A percentile compares a stretch with the other conserved stretches of the same genome.
Conservation (phyloP, 1,140 invertebrate genomes). For the Zelostemma sp. region DNA sequence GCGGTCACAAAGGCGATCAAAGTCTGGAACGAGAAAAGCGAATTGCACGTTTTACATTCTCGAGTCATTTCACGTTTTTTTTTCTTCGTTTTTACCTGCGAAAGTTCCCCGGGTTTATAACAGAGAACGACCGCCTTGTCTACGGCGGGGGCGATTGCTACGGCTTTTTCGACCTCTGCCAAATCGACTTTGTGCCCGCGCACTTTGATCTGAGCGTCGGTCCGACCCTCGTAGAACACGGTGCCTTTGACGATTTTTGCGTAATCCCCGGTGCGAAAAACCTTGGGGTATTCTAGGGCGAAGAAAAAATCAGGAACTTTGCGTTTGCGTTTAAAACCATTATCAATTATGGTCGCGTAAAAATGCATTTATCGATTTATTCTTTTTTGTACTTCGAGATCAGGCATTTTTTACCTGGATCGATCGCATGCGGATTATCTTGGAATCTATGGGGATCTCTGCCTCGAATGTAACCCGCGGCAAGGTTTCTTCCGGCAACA, state of each 20-base stretch:
- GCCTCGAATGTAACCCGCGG: constrained; percentile 82
- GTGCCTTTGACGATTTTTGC: constrained; percentile 79
- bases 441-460: constrained; percentile 80
- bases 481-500: constrained; percentile 82
- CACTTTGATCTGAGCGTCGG: constrained; percentile 89
- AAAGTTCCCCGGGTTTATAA: constrained; percentile 80
- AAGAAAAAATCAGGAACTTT: constrained; percentile 5
- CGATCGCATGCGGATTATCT: constrained; percentile 73
- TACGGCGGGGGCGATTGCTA: constrained; percentile 71
- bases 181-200: constrained; percentile 87
- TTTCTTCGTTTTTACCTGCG: constrained; percentile 66
- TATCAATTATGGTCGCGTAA: too few relatives aligned
- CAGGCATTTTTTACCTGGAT: constrained; percentile 29
- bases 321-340: too few relatives aligned
- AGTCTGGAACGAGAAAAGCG: constrained; percentile 65
- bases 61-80: too few relatives aligned
- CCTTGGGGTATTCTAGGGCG: constrained; percentile 72
- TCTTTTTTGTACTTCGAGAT: too few relatives aligned
- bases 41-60: too few relatives aligned
- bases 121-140: constrained; percentile 81
- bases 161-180: constrained; percentile 83
- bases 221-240: constrained; percentile 83
- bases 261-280: constrained; percentile 89
- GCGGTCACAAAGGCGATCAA: constrained; percentile 81
- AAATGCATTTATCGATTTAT: too few relatives aligned